Evolutionary conservation across 2,113 vertebrate species (phyloP).

Genomic region (Cebus imitator): DNA sequence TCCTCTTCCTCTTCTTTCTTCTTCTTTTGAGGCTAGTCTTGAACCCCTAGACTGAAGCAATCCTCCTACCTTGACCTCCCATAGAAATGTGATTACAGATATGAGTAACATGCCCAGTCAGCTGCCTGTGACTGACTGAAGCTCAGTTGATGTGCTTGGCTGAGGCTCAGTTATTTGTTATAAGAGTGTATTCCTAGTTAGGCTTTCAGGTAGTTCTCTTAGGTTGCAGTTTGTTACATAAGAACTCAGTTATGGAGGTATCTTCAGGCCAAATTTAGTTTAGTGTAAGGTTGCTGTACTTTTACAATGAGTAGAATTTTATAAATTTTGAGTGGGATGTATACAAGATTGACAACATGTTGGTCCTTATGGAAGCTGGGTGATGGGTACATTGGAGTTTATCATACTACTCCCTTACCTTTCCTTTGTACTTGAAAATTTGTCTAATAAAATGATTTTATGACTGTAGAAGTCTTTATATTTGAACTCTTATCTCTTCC

Average conservation of each 20-base stretch:
- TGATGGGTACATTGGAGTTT: not conserved
- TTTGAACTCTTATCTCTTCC: not conserved
- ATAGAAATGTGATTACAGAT: no score
- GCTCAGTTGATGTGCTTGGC: not conserved
- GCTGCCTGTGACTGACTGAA: not conserved
- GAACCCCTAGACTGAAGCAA: no score
- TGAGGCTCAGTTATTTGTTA: not conserved
- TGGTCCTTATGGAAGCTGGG: not conserved
- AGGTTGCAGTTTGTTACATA: not conserved
- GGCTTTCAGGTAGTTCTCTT: not conserved
- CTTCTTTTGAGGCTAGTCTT: no score
- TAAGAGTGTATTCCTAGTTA: not conserved
- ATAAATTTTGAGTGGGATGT: not conserved
- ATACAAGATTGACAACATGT: not conserved
- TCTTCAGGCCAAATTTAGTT: not conserved
- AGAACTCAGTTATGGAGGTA: not conserved
- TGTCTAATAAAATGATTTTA: not conserved
- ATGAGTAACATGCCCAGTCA: no score
- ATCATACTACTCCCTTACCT: not conserved
- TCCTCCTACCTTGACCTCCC: no score
- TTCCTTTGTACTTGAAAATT: not conserved
- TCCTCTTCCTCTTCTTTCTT: no score
- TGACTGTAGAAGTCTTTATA: not conserved
- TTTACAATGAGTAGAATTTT: not conserved
- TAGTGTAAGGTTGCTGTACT: not conserved